Evolutionary conservation across 2,797 vertebrate genomes (phyloP).

Genomic region (Naso thynnoides): DNA sequence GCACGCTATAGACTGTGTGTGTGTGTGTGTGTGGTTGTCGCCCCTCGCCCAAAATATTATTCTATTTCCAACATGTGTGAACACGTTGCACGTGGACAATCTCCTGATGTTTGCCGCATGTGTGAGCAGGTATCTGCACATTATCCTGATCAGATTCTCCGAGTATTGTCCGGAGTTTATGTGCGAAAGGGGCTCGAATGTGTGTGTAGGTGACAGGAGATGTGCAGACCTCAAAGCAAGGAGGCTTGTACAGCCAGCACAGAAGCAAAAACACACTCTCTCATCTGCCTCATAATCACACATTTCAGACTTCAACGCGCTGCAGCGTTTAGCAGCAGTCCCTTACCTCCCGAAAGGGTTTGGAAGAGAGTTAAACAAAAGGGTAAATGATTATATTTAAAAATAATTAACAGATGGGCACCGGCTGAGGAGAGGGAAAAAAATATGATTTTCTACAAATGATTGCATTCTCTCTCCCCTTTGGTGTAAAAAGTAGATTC

Average conservation of each 20-base stretch:
- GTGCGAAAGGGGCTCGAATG: too few relatives aligned
- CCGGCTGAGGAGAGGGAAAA: slow-evolving; percentile 86
- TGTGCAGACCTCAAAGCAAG: slow-evolving; percentile 23
- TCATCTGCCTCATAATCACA: slow-evolving; percentile 64
- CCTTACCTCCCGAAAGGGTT: slow-evolving; percentile 72
- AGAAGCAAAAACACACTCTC: slow-evolving; percentile 42
- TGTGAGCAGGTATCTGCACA: too few relatives aligned
- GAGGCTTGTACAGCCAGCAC: slow-evolving; percentile 45
- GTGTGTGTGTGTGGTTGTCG: too few relatives aligned
- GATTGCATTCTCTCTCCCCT: slow-evolving; percentile 96
- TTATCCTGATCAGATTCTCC: too few relatives aligned
- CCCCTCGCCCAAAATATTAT: too few relatives aligned
- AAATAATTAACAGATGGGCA: slow-evolving; percentile 98
- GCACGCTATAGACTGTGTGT: too few relatives aligned
- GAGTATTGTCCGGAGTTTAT: too few relatives aligned
- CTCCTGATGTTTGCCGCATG: too few relatives aligned
- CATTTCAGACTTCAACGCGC: slow-evolving; percentile 66
- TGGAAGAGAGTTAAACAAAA: slow-evolving; percentile 88
- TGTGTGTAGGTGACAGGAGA: slow-evolving; percentile 23
- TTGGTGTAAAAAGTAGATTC: slow-evolving; percentile 99
- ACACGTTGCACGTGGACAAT: too few relatives aligned
- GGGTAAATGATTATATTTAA: slow-evolving; percentile 96
- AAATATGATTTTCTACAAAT: slow-evolving; percentile 95
- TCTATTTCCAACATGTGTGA: too few relatives aligned
- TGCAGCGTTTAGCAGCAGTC: slow-evolving; percentile 71